A percentile compares a stretch with the other conserved stretches of the same genome.
Evolutionary conservation across 1,140 invertebrate genomes (phyloP).

Genomic region (Zaprionus africanus): DNA sequence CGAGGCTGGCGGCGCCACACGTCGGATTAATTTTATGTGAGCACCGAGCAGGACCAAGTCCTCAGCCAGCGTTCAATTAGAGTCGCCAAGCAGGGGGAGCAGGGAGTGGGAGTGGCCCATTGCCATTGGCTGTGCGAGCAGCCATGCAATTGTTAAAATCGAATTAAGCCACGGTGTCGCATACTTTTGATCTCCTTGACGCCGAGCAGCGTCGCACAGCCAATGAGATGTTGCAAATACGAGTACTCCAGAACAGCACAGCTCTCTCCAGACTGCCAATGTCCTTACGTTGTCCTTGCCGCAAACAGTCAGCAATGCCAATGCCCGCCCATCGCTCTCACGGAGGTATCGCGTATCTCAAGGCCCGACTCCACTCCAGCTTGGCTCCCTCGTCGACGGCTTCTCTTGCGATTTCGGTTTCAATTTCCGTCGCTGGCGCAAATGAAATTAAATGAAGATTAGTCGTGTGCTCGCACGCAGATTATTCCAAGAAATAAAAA

Average conservation of each 20-base stretch:
- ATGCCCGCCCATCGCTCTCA: constrained; percentile 41
- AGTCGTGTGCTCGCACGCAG: constrained; percentile 76
- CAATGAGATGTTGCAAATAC: constrained; percentile 76
- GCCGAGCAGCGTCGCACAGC: constrained; percentile 52
- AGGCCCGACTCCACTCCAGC: neutral
- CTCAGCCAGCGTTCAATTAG: constrained; percentile 65
- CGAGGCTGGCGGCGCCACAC: constrained; percentile 76
- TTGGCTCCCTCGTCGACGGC: neutral
- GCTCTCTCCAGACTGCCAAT: constrained; percentile 41
- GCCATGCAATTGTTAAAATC: constrained; percentile 79
- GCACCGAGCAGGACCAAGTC: constrained; percentile 47
- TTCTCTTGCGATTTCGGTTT: constrained; percentile 57
- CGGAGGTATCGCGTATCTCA: constrained; percentile 43
- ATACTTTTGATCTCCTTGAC: constrained; percentile 81
- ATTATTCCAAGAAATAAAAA: constrained; percentile 83
- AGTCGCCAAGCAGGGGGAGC: constrained; percentile 21
- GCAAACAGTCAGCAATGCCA: constrained; percentile 31
- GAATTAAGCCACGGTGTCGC: constrained; percentile 82
- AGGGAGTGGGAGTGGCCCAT: constrained; percentile 40
- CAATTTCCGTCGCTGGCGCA: constrained; percentile 74
- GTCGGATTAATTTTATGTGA: constrained; percentile 83
- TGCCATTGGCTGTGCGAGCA: constrained; percentile 70
- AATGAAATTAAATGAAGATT: constrained; percentile 83
- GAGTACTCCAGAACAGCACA: neutral
- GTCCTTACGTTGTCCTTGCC: constrained; percentile 80